Percentiles rank a stretch among this genome's conserved stretches.
Conservation (phyloP, 2,797 vertebrate genomes). For the Argya squamiceps region DNA sequence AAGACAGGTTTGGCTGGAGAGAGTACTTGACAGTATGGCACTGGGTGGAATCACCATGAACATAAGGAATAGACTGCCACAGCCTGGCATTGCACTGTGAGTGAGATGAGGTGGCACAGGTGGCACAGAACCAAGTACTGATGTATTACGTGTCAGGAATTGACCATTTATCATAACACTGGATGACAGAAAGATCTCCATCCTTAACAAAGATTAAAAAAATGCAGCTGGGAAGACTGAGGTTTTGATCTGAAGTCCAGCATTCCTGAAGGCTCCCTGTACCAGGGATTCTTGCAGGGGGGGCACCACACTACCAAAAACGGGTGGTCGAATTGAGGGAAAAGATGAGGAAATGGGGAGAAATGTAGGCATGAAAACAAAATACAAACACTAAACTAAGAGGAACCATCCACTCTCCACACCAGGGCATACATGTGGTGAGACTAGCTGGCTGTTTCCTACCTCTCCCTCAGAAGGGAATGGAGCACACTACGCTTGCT, state of each 20-base stretch:
- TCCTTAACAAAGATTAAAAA: background rate
- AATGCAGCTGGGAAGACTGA: background rate
- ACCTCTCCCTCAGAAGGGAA: background rate
- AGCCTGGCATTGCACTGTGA: background rate
- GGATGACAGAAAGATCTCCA: background rate
- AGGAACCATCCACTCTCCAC: background rate
- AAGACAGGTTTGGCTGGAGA: background rate
- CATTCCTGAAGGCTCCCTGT: background rate
- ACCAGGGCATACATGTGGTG: fast-evolving
- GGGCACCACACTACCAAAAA: background rate
- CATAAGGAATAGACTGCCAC: background rate
- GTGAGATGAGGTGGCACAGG: background rate
- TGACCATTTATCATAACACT: background rate
- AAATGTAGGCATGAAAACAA: background rate
- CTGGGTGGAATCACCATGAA: background rate
- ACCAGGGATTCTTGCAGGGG: background rate
- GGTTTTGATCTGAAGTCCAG: background rate
- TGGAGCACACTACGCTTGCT: fast-evolving
- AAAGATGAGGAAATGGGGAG: background rate
- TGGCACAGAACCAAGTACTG: background rate
- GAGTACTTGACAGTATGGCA: background rate
- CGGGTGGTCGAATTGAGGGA: fast-evolving
- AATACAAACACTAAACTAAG: background rate
- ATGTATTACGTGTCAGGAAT: background rate
- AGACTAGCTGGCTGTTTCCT: background rate